These are phyloP conservation scores for Remorina albescens DNA, from an alignment of 2,797 vertebrate genomes.

Conservation along the genomic window DNA sequence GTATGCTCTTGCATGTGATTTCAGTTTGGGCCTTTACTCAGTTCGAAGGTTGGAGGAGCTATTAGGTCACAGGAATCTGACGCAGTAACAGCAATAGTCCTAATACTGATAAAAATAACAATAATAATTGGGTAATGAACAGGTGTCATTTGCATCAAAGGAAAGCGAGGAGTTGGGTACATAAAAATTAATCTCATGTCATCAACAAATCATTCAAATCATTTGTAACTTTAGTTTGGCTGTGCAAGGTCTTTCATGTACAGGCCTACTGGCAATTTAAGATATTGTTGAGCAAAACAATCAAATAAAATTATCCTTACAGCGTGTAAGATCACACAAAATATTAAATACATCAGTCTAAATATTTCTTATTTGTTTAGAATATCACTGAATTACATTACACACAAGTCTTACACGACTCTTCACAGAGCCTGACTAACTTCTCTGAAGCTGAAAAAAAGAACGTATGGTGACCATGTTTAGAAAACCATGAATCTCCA, in stretches of 20 bases:
- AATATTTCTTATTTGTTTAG: neutral
- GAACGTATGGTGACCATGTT: neutral
- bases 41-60: neutral
- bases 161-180: neutral
- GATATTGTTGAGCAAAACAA: too few species aligned
- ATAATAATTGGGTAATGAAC: too few species aligned
- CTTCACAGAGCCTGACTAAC: neutral
- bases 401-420: neutral
- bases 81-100: neutral
- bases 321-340: neutral
- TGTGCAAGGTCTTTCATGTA: too few species aligned
- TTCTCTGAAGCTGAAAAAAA: neutral
- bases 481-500: neutral
- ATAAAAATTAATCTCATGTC: slow-evolving; percentile 3
- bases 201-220: too few species aligned
- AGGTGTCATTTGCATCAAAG: neutral
- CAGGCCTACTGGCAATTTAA: too few species aligned
- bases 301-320: neutral
- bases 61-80: neutral
- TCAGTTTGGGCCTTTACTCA: neutral
- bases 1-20: neutral
- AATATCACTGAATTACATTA: neutral
- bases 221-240: too few species aligned
- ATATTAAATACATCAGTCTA: neutral
- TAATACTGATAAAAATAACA: too few species aligned